A percentile compares a stretch with the other conserved stretches of the same genome.
These are phyloP conservation scores for Agrypnus murinus DNA, from an alignment of 2,888 invertebrate genomes.

Conservation along the genomic window DNA sequence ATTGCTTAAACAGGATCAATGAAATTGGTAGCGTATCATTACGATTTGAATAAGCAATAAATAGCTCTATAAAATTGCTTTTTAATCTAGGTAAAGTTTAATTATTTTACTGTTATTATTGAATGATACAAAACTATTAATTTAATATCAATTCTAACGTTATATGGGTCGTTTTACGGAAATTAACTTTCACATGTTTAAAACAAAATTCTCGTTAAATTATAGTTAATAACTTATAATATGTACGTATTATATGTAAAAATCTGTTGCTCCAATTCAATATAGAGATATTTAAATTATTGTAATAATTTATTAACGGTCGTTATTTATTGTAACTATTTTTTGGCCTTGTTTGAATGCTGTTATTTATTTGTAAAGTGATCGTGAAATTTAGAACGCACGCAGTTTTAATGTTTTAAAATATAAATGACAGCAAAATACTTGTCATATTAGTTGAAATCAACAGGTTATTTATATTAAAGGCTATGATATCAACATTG, in stretches of 20 bases:
- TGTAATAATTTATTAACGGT: slow-evolving; percentile 23
- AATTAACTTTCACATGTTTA: slow-evolving; percentile 35
- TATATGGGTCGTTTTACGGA: slow-evolving; percentile 36
- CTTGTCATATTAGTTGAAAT: too few species aligned
- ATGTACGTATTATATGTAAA: not conserved
- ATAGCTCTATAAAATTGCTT: too few species aligned
- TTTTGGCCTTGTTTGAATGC: slow-evolving; percentile 30
- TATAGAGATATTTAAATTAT: slow-evolving; percentile 20
- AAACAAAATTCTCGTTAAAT: slow-evolving; percentile 16
- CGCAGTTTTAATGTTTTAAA: not conserved
- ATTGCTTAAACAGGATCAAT: too few species aligned
- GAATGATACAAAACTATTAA: slow-evolving; percentile 15
- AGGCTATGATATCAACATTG: too few species aligned
- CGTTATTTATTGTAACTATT: not conserved
- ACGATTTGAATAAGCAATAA: too few species aligned
- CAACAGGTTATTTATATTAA: too few species aligned
- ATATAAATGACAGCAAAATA: too few species aligned
- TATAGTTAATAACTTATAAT: not conserved
- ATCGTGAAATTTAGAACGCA: slow-evolving; percentile 29
- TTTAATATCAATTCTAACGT: slow-evolving; percentile 20
- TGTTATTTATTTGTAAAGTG: slow-evolving; percentile 22
- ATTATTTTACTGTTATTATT: not conserved
- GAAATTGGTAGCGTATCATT: too few species aligned
- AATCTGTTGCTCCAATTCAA: slow-evolving; percentile 5
- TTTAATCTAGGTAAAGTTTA: too few species aligned